Conservation (phyloP, 2,797 vertebrate species). For the Halcyon chelicuti region DNA sequence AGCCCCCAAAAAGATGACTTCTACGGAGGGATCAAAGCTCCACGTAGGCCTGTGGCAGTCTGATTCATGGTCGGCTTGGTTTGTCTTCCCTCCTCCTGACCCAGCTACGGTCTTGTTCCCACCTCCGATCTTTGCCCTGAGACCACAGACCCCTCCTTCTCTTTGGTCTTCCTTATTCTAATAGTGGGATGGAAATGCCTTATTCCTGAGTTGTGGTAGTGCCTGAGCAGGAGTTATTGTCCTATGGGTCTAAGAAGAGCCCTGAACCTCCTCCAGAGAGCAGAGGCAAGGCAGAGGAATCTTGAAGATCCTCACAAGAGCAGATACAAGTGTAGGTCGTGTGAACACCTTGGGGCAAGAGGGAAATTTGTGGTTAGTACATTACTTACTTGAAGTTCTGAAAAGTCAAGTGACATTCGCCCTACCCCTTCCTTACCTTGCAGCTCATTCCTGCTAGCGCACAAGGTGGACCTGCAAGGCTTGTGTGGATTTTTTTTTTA, state of each 20-base stretch:
- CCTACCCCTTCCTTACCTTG: neutral
- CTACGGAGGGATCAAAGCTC: neutral
- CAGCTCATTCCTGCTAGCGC: neutral
- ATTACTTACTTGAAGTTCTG: neutral
- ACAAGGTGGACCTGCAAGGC: neutral
- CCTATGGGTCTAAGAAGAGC: neutral
- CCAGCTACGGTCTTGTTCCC: neutral
- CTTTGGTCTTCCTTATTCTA: neutral
- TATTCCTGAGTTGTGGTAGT: neutral
- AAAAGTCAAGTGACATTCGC: neutral
- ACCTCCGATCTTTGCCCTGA: neutral
- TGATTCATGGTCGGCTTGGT: rapidly evolving
- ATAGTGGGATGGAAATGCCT: neutral
- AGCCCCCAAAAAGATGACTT: neutral
- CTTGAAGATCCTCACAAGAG: neutral
- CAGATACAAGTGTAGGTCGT: neutral
- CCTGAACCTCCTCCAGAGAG: neutral
- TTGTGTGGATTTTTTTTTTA: neutral
- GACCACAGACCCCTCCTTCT: rapidly evolving
- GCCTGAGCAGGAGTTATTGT: neutral
- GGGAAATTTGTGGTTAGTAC: neutral
- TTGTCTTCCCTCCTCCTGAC: neutral
- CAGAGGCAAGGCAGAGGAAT: neutral
- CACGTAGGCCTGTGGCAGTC: neutral
- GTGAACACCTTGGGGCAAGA: neutral